Evolutionary conservation across 2,888 invertebrate species (phyloP), one percentile per base, ranked within the genome.

Genomic region (Amphipoea oculea): DNA sequence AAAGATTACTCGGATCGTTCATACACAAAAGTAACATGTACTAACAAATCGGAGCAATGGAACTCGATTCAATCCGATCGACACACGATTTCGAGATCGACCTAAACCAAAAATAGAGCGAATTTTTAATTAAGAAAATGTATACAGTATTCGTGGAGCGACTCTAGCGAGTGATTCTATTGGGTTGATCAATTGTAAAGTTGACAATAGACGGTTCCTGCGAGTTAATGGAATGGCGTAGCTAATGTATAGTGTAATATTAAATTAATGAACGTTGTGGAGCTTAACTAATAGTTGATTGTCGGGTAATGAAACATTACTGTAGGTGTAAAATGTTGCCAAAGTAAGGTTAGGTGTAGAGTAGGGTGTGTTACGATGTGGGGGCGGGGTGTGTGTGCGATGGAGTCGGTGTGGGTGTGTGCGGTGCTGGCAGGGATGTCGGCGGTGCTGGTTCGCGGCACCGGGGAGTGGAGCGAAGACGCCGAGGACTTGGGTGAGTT

Each of bases 381-480:
- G 89, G 78, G 82, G 82, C 83, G 81, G 79, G 86, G 87, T 84
- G 84, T 76, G 70, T 84, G 89, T 83, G 88, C 86, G 73, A 92
- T 94, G 92, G 92, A 89, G 91, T 90, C 89, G 71, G 84, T 94
- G 88, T 76, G 95, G 76, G 89, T 92, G 82, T 92, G 90, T 79
- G 88, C 91, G 76, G 84, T 93, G 85, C 76, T 96, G 85, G 91
- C 91, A 20, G 87, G 92, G 76, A 89, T 93, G 91, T 92, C 92
- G 4, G 94, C 92, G 2, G 94, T 90, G 29, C 81, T 94, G 77
- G 96, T 95, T 72, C 82, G 90, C n/a, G 96, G 94, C 2, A 95
- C 96, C 0, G 96, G 97, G 3, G 97, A 97, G 86, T 97, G 97
- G 97, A 97, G 94, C 70, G 97, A 97, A 89, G 97, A 97, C 84